Evolutionary conservation across 2,113 vertebrate species (phyloP), one percentile per base, ranked within the genome.

Genomic region (Brachypodius melanocephalos): DNA sequence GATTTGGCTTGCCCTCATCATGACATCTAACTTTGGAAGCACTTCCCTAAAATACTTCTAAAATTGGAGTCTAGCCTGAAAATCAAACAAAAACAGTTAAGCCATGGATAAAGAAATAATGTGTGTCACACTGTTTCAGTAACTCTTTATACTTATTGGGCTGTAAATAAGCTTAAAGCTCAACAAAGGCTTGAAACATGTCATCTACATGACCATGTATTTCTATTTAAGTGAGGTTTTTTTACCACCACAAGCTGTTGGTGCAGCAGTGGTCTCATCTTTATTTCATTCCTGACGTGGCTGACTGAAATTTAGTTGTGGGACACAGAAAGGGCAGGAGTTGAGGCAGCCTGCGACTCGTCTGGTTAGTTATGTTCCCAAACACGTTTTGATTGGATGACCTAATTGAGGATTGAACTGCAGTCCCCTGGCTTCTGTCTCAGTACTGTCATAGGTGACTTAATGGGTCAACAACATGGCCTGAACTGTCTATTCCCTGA

Each of bases 381-480:
- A 95, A 74, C 87, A 81, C 2, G 0, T 84, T 96, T 90, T 94
- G 75, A 96, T 81, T 93, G 88, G 85, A 54, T 96, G 95, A 95
- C 95, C 95, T 97, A 97, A 94, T 90, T 97, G 88, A 85, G 68
- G 88, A 90, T 52, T 95, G 95, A 92, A 73, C 85, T 84, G 29
- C 75, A 80, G 88, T 87, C 57, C 79, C 38, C 71, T 93, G 91
- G 85, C 91, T 93, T 96, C 72, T 95, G 68, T 94, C 67, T 96
- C 45, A 9, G 2, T 88, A 34, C 48, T 84, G 52, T 85, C 78
- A 58, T 85, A 94, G 87, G 89, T 92, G 89, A 85, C 55, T 81
- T 88, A 84, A 88, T 82, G 76, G 92, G 92, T 96, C 89, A 96
- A 81, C 73, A 95, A 17, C 67, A 61, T 42, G 51, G 71, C 90